These are phyloP conservation scores for Aporophyla lueneburgensis DNA, from an alignment of 2,888 invertebrate species.

Conservation along the genomic window DNA sequence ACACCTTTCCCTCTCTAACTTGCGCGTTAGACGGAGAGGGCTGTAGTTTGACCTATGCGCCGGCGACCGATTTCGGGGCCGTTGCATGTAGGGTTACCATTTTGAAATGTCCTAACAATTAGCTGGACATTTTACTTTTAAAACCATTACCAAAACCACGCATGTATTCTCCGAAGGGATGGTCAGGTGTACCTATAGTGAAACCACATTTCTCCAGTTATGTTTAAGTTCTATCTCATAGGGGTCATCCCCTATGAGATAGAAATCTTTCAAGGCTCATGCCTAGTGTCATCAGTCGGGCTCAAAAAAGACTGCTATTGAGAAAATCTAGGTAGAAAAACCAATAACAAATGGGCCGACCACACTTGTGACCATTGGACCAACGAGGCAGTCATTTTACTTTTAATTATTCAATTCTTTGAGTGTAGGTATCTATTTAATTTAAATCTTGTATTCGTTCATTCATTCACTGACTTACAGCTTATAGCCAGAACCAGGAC, in stretches of 20 bases:
- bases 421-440: neutral
- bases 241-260: too few species aligned
- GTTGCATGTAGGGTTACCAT: conserved; percentile 49
- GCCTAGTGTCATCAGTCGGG: neutral
- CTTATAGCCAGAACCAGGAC: too few species aligned
- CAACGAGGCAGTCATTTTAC: neutral
- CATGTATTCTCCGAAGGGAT: neutral
- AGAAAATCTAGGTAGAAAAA: neutral
- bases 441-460: neutral
- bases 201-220: too few species aligned
- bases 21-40: conserved; percentile 66
- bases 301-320: neutral
- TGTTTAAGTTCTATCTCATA: too few species aligned
- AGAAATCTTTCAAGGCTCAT: too few species aligned
- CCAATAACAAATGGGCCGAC: neutral
- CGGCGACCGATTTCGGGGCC: conserved; percentile 75
- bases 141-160: neutral
- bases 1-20: conserved; percentile 71
- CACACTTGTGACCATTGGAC: neutral
- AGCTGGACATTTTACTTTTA: neutral
- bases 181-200: too few species aligned
- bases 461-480: too few species aligned
- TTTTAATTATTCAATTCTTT: neutral
- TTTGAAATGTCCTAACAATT: neutral
- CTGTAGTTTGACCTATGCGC: conserved; percentile 75